phyloP scores from a whole-genome alignment of 1,140 invertebrate genomes.

The Coenobita brevimanus region DNA sequence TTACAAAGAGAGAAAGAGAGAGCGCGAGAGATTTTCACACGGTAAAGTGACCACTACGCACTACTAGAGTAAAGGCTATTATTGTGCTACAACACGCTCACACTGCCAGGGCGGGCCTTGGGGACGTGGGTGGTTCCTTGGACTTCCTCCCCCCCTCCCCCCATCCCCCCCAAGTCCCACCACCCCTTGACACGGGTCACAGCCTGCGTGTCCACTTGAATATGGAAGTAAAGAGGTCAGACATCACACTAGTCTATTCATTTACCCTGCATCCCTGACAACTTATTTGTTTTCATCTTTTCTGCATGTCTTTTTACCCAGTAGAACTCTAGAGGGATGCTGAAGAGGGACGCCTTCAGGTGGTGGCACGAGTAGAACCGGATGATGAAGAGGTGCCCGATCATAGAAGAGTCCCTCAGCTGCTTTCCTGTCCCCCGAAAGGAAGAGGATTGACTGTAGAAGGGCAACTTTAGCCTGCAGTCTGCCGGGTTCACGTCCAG shows the following conservation, averaged over 20 bases:
- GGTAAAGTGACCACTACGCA: conserved; percentile 59
- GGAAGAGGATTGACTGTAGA: too few relatives aligned
- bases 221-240: conserved; percentile 61
- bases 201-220: conserved; percentile 58
- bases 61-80: conserved; percentile 60
- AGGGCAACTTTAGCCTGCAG: too few relatives aligned
- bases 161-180: conserved; percentile 39
- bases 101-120: conserved; percentile 61
- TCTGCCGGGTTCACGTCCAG: too few relatives aligned
- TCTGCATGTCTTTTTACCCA: not conserved
- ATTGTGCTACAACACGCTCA: conserved; percentile 62
- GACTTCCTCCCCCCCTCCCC: conserved; percentile 40
- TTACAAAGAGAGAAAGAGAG: conserved; percentile 19
- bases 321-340: too few relatives aligned
- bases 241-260: too few relatives aligned
- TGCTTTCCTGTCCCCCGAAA: too few relatives aligned
- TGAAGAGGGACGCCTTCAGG: too few relatives aligned
- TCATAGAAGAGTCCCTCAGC: too few relatives aligned
- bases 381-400: too few relatives aligned
- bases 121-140: conserved; percentile 55
- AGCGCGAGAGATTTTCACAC: conserved; percentile 52
- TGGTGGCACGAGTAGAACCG: too few relatives aligned
- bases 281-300: conserved; percentile 32
- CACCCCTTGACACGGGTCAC: conserved; percentile 59
- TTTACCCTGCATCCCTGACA: too few relatives aligned